phyloP scores from a whole-genome alignment of 2,888 invertebrate species.

The Carabus problematicus region DNA sequence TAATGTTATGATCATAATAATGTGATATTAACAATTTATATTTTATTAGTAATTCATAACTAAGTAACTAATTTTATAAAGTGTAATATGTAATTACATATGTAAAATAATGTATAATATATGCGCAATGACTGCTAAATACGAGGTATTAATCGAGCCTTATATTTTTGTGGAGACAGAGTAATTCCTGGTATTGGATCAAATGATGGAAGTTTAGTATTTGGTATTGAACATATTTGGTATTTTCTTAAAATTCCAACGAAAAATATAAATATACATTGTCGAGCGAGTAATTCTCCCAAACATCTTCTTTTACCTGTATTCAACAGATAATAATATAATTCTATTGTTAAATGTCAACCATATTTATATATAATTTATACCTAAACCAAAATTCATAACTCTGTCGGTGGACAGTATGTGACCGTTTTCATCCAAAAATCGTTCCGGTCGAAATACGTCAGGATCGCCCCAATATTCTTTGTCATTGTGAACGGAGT shows the following conservation, averaged over 20 bases:
- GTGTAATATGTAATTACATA: constrained; percentile 38
- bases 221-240: constrained; percentile 59
- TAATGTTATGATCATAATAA: no score
- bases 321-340: constrained; percentile 44
- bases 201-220: constrained; percentile 57
- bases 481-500: constrained; percentile 66
- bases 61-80: background rate
- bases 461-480: constrained; percentile 68
- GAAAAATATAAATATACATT: constrained; percentile 68
- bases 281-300: constrained; percentile 69
- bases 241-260: constrained; percentile 67
- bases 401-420: constrained; percentile 52
- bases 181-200: constrained; percentile 64
- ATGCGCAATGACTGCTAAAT: constrained; percentile 3
- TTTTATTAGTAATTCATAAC: no score
- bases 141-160: constrained; percentile 46
- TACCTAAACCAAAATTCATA: constrained; percentile 59
- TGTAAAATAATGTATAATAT: constrained; percentile 27
- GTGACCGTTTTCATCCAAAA: constrained; percentile 59
- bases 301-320: constrained; percentile 70
- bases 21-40: no score
- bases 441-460: constrained; percentile 70
- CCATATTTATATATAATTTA: constrained; percentile 8
- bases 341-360: background rate
- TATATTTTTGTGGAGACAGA: constrained; percentile 64